phyloP scores from a whole-genome alignment of 2,113 vertebrate species.

The Ailurus styani region DNA sequence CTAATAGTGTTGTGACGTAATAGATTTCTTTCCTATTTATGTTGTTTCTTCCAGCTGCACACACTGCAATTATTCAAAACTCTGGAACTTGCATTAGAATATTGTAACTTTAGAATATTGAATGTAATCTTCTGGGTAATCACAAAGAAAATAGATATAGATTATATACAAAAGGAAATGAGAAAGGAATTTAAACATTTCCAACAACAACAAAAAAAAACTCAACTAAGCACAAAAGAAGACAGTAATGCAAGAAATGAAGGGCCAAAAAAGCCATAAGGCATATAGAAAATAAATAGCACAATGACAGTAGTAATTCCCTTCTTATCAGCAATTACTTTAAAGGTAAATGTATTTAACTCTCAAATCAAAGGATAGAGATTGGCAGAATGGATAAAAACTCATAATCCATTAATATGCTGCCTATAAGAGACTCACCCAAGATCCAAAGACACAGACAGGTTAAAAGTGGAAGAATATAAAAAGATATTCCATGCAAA shows the following conservation, averaged over 20 bases:
- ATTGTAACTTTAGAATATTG: not conserved
- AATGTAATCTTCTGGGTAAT: not conserved
- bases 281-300: not conserved
- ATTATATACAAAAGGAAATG: not conserved
- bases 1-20: conserved; percentile 77
- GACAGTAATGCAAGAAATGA: not conserved
- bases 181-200: not conserved
- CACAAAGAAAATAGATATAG: not conserved
- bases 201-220: not conserved
- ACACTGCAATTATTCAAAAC: conserved; percentile 80
- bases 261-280: not conserved
- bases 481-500: not conserved
- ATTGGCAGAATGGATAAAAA: not conserved
- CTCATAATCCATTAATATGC: not conserved
- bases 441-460: not conserved
- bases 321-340: not conserved
- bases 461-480: not conserved
- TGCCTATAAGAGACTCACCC: not conserved
- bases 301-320: not conserved
- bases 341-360: not conserved
- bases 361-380: not conserved
- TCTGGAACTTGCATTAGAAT: conserved; percentile 62
- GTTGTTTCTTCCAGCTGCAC: conserved; percentile 71
- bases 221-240: not conserved
- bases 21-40: conserved; percentile 68